These are phyloP conservation scores for Eristalinus aeneus DNA, from an alignment of 2,888 invertebrate species.

Conservation along the genomic window DNA sequence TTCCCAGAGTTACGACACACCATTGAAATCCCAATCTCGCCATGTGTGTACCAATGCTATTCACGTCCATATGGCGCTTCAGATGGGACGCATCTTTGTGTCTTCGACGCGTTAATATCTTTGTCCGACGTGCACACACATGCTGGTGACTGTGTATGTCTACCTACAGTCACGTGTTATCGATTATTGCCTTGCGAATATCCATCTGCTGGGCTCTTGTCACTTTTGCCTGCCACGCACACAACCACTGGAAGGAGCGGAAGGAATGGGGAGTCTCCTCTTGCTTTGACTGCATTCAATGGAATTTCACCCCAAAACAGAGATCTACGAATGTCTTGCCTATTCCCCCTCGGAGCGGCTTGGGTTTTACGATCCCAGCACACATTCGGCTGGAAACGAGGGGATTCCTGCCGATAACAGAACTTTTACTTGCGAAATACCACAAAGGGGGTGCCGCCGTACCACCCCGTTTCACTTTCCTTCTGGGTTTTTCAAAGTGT, in stretches of 20 bases:
- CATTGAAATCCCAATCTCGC: not conserved
- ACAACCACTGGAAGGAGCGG: not conserved
- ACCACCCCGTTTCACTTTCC: conserved; percentile 49
- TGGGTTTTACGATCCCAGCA: not conserved
- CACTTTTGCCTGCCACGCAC: not conserved
- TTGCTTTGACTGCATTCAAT: conserved; percentile 38
- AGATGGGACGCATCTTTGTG: conserved; percentile 16
- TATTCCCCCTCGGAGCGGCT: not conserved
- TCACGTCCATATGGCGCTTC: conserved; percentile 34
- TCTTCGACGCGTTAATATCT: conserved; percentile 10
- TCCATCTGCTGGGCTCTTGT: conserved; percentile 4
- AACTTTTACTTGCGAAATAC: conserved; percentile 63
- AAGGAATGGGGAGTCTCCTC: not conserved
- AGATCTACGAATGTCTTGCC: not conserved
- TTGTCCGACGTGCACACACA: not conserved
- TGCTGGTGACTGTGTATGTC: not conserved
- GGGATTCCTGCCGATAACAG: conserved; percentile 40
- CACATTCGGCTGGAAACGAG: not conserved
- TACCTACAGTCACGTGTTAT: conserved; percentile 66
- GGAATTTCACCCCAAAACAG: not conserved
- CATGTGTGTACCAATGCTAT: not conserved
- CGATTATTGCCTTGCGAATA: conserved; percentile 62
- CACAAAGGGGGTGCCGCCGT: not conserved
- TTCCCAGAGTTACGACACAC: not conserved
- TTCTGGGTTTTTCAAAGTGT: not conserved